These are phyloP conservation scores for Onychomys arenicola DNA, from an alignment of 2,797 vertebrate species.

Conservation along the genomic window DNA sequence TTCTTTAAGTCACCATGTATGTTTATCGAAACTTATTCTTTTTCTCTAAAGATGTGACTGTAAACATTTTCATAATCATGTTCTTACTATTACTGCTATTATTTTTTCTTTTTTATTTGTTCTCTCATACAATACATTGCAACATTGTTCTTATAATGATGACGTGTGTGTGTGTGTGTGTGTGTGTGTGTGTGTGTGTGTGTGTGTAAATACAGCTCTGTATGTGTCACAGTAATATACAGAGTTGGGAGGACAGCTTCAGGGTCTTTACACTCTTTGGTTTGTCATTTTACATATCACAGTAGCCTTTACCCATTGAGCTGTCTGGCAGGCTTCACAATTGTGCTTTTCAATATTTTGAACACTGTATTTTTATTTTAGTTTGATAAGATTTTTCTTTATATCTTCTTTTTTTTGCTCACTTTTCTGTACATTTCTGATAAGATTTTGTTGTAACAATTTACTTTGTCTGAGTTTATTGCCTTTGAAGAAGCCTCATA, in stretches of 20 bases:
- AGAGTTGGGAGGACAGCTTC: neutral
- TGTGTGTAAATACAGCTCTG: too few relatives aligned
- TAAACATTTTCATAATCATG: neutral
- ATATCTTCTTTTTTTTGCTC: neutral
- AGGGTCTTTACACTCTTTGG: neutral
- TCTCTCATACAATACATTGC: neutral
- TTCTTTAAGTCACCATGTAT: neutral
- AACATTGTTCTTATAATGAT: neutral
- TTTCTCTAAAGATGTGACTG: neutral
- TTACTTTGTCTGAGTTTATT: neutral
- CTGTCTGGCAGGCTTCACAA: neutral
- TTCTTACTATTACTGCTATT: neutral
- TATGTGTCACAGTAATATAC: neutral
- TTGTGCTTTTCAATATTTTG: neutral
- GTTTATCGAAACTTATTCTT: neutral
- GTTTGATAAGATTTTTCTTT: neutral
- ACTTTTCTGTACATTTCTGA: neutral
- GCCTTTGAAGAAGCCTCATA: neutral
- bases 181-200: neutral
- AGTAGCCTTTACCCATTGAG: neutral
- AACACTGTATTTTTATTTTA: neutral
- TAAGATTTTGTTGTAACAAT: neutral
- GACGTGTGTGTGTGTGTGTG: neutral
- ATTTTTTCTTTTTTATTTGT: neutral
- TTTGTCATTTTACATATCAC: too few relatives aligned